These are phyloP conservation scores for Cotesia chilonis DNA, from an alignment of 1,140 invertebrate genomes.

Conservation along the genomic window DNA sequence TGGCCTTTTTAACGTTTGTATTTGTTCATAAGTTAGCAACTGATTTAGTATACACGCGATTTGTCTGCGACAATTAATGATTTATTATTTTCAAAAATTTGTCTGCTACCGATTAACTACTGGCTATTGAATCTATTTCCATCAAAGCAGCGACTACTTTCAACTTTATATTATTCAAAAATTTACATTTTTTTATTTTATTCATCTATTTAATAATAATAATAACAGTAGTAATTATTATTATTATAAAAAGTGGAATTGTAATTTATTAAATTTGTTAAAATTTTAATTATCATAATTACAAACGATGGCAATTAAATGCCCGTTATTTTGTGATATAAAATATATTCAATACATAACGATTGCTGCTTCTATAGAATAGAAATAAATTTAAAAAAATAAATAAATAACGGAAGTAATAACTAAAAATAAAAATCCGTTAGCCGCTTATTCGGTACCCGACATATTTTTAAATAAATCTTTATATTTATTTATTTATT, in stretches of 20 bases:
- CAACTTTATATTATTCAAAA: constrained; percentile 24
- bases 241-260: not conserved
- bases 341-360: constrained; percentile 8
- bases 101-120: constrained; percentile 15
- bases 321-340: constrained; percentile 23
- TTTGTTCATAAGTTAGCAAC: constrained; percentile 48
- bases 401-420: constrained; percentile 16
- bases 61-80: constrained; percentile 14
- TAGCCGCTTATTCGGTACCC: constrained; percentile 44
- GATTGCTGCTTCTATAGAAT: constrained; percentile 7
- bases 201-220: not conserved
- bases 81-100: no score
- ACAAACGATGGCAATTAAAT: constrained; percentile 10
- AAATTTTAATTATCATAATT: constrained; percentile 6
- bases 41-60: constrained; percentile 42
- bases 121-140: constrained; percentile 5
- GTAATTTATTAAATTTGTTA: not conserved
- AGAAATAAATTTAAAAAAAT: constrained; percentile 1
- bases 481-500: not conserved
- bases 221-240: no score
- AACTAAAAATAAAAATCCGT: not conserved
- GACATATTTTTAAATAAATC: constrained; percentile 45
- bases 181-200: constrained; percentile 1
- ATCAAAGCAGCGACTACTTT: not conserved
- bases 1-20: constrained; percentile 61